Evolutionary conservation across 2,113 vertebrate species (phyloP).

Genomic region (Acrocephalus arundinaceus): DNA sequence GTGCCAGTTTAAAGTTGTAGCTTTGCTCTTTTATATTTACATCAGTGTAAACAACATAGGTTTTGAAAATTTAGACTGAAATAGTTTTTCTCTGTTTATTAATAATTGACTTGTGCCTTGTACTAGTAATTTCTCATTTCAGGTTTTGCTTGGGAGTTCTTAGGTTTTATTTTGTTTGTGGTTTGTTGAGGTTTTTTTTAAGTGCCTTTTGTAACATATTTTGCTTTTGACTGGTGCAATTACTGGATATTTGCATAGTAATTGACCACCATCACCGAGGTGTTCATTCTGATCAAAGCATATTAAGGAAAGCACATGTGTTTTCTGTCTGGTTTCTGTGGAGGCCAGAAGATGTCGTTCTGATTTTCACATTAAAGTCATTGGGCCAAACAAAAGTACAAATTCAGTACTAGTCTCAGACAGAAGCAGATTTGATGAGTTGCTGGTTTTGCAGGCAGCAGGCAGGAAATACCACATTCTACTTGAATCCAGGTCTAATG

Average conservation of each 20-base stretch:
- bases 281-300: background rate
- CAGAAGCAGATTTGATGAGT: background rate
- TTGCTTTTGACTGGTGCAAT: conserved; percentile 46
- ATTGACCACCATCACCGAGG: conserved; percentile 27
- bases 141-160: background rate
- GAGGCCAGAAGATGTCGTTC: background rate
- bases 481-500: background rate
- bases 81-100: background rate
- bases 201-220: background rate
- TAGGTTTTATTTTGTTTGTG: background rate
- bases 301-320: background rate
- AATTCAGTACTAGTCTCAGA: background rate
- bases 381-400: background rate
- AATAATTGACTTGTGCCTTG: background rate
- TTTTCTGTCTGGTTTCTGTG: background rate
- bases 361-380: background rate
- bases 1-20: conserved; percentile 38
- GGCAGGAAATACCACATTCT: background rate
- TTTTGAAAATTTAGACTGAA: conserved; percentile 8
- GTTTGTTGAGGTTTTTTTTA: background rate
- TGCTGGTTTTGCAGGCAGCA: background rate
- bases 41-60: background rate
- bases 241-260: conserved; percentile 54
- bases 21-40: conserved; percentile 16
- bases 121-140: conserved; percentile 11